Base-by-base conservation (phyloP, 2,797 vertebrate genomes). In the Hozukius guyotensis region DNA sequence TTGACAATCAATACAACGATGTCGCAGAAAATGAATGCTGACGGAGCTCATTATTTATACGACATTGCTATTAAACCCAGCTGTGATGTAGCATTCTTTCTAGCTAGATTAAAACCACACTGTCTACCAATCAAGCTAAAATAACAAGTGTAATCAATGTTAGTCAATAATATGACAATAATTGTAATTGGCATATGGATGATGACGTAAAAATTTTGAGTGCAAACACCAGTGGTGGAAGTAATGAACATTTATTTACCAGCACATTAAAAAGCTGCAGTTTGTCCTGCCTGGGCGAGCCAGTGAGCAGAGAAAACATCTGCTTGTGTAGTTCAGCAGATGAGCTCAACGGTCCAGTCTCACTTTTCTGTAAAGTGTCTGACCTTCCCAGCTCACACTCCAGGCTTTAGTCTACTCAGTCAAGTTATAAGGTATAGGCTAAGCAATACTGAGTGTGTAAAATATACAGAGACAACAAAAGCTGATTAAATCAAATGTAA, bases 401-500 rank as follows among this genome's bases (percentile, higher is more conserved):
- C 24, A 22, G 27, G 24, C 49, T 20, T 22, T 9, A 42, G 29
- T 68, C 65, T 27, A 10, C 56, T 64, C 6, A 36, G 27, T 68
- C 32, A 42, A 56, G 32, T 69, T 64, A 55, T 10, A 78, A 62
- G 13, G 57, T 55, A 49, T 4, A 49, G 46, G 46, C 46, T 49
- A 24, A 42, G 63, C 27, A 31, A 52, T 29, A 11, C 20, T 27
- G 63, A 64, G 24, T 46, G 57, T 0, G 52, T 49, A 38, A 71
- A 70, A 68, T 32, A 74, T 18, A 71, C 59, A 72, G 68, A 66
- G 18, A 25, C 9, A 31, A 71, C 46, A 49, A 63, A 38, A 25
- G 14, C 29, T 8, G 56, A 72, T 63, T 77, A 60, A 75, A 66
- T 18, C 22, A 78, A 77, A 87, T 72, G 16, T 69, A 49, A 74